Percentiles rank a stretch among this genome's conserved stretches.
These are phyloP conservation scores for Trichogramma dendrolimi DNA, from an alignment of 2,888 invertebrate genomes.

Conservation along the genomic window DNA sequence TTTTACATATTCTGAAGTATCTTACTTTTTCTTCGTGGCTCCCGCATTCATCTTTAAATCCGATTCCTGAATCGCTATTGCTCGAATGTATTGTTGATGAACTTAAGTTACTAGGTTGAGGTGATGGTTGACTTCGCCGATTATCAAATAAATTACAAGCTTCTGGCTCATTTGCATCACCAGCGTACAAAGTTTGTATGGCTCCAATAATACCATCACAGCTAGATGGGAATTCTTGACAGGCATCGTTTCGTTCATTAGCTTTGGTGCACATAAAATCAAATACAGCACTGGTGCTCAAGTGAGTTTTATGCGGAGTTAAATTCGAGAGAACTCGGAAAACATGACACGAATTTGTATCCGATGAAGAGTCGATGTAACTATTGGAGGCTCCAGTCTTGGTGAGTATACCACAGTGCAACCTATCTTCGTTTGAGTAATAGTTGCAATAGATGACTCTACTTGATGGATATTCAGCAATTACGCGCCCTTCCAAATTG, in stretches of 20 bases:
- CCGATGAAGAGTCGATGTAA: conserved; percentile 31
- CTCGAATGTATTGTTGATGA: conserved; percentile 80
- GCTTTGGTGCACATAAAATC: conserved; percentile 80
- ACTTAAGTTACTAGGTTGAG: conserved; percentile 79
- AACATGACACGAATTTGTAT: conserved; percentile 81
- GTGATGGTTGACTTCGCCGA: conserved; percentile 56
- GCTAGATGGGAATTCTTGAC: conserved; percentile 85
- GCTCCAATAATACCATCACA: conserved; percentile 63
- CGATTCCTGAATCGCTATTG: conserved; percentile 93
- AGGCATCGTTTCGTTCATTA: conserved; percentile 72
- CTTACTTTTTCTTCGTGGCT: conserved; percentile 55
- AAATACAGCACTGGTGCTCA: conserved; percentile 76
- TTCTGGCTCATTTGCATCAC: conserved; percentile 43
- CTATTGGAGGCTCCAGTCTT: conserved; percentile 61
- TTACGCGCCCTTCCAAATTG: conserved; percentile 70
- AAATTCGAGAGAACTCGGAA: conserved; percentile 89
- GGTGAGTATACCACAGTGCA: conserved; percentile 90
- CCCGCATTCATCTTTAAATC: conserved; percentile 84
- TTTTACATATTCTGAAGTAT: neutral
- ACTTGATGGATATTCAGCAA: conserved; percentile 84
- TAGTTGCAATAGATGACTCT: conserved; percentile 85
- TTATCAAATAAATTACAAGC: conserved; percentile 38
- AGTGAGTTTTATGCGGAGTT: conserved; percentile 76
- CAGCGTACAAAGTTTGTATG: conserved; percentile 57
- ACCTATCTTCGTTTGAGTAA: conserved; percentile 83